phyloP scores from a whole-genome alignment of 2,113 vertebrate species.

The Bagarius yarrelli region DNA sequence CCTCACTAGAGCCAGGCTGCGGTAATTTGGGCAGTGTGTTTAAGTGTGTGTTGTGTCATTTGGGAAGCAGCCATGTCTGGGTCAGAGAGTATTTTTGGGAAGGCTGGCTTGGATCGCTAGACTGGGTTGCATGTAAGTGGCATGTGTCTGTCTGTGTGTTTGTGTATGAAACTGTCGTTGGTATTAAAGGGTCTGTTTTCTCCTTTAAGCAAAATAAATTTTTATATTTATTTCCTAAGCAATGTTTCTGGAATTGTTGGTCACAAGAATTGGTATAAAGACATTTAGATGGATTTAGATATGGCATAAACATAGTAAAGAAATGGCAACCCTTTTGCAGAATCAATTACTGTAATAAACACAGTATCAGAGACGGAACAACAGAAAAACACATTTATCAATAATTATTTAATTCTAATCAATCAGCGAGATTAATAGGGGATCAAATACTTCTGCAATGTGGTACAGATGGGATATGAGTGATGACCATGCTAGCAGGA shows the following conservation, averaged over 20 bases:
- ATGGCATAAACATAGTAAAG: not conserved
- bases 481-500: too few species aligned
- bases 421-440: too few species aligned
- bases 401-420: too few species aligned
- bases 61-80: slow-evolving; percentile 34
- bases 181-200: not conserved
- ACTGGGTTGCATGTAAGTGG: not conserved
- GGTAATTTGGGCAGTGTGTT: slow-evolving; percentile 21
- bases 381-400: too few species aligned
- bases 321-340: not conserved
- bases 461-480: too few species aligned
- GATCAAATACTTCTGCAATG: too few species aligned
- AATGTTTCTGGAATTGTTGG: not conserved
- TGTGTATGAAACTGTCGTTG: not conserved
- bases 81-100: slow-evolving; percentile 25
- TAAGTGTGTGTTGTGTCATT: slow-evolving; percentile 30
- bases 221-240: not conserved
- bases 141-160: not conserved
- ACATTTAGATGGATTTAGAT: not conserved
- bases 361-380: too few species aligned
- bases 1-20: not conserved
- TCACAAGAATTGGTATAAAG: not conserved
- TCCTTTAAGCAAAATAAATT: not conserved
- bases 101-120: not conserved
- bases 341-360: not conserved